Conservation (phyloP, 1,140 invertebrate species). For the Aphaenogaster rudis region DNA sequence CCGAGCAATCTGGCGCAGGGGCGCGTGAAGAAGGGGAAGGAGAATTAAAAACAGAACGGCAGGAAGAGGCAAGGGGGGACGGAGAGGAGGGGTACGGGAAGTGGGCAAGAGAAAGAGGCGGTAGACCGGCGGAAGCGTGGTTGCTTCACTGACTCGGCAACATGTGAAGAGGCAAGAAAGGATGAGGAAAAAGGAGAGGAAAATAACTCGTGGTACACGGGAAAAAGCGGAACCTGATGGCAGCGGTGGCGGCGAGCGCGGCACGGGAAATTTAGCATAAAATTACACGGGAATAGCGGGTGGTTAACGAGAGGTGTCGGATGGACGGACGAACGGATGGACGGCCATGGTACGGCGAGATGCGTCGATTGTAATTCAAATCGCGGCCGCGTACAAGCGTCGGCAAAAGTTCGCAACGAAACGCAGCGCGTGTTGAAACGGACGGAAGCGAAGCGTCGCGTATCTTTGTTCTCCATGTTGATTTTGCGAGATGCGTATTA, state of each 20-base stretch:
- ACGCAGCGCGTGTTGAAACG: not conserved
- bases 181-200: conserved; percentile 14
- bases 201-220: conserved; percentile 12
- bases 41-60: conserved; percentile 49
- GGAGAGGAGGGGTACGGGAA: not conserved
- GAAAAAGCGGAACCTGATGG: conserved; percentile 4
- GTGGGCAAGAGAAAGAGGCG: not conserved
- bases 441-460: not conserved
- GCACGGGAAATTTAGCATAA: conserved; percentile 78
- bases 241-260: not conserved
- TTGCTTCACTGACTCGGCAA: conserved; percentile 22
- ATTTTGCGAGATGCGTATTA: too few relatives aligned
- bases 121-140: not conserved
- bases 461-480: too few relatives aligned
- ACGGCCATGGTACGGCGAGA: conserved; percentile 56
- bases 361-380: conserved; percentile 76
- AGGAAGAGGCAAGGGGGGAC: not conserved
- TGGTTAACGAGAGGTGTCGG: conserved; percentile 79
- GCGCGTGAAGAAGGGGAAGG: not conserved
- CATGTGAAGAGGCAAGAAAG: not conserved
- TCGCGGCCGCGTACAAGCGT: conserved; percentile 70
- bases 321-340: conserved; percentile 43
- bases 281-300: conserved; percentile 83
- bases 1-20: conserved; percentile 43
- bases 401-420: conserved; percentile 47